Conservation (phyloP, 2,113 vertebrate species). For the Rafetus swinhoei region DNA sequence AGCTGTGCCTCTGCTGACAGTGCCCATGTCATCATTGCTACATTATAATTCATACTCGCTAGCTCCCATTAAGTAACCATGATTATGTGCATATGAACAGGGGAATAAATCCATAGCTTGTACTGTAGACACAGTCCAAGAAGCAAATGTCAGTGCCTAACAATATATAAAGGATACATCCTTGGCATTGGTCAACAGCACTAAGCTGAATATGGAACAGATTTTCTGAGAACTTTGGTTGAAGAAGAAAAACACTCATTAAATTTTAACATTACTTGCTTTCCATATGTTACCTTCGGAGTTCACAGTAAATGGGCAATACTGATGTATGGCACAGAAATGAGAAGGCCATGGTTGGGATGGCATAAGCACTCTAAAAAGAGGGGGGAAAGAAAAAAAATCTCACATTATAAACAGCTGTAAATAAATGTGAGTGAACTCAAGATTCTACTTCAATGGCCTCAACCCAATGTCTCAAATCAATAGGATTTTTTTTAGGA, state of each 20-base stretch:
- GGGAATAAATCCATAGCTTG: background rate
- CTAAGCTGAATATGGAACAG: constrained; percentile 3
- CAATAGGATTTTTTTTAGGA: background rate
- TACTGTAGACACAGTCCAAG: background rate
- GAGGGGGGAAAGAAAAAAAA: background rate
- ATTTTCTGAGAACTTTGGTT: background rate
- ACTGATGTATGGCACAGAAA: constrained; percentile 98
- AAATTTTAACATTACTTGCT: background rate
- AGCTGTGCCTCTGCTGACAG: background rate
- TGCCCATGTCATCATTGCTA: background rate
- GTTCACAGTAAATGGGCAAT: constrained; percentile 95
- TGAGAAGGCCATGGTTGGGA: constrained; percentile 99
- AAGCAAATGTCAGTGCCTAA: constrained; percentile 7
- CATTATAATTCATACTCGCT: background rate
- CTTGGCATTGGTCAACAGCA: background rate
- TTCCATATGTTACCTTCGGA: constrained; percentile 79
- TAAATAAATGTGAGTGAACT: constrained; percentile 13
- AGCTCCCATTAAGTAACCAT: background rate
- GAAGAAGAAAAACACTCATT: background rate
- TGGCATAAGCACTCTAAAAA: constrained; percentile 91
- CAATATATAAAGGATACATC: background rate
- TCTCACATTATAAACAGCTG: background rate
- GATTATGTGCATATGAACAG: background rate
- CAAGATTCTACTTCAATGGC: background rate
- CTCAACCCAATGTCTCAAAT: background rate